A percentile compares a stretch with the other conserved stretches of the same genome.
Conservation (phyloP, 2,113 vertebrate genomes). For the Semicossyphus pulcher region DNA sequence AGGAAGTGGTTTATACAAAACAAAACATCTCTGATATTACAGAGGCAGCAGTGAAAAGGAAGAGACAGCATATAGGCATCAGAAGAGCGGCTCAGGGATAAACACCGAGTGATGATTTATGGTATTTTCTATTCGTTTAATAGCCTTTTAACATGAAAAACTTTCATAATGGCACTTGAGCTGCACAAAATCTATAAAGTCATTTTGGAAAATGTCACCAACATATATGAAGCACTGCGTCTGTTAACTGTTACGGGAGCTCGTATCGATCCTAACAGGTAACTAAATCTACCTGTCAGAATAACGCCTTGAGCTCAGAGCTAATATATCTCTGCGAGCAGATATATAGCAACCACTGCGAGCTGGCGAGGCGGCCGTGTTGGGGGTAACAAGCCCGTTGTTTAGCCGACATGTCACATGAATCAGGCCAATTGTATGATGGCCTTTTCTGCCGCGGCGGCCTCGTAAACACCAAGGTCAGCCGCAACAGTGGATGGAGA, state of each 20-base stretch:
- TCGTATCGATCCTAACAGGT: slow-evolving; percentile 73
- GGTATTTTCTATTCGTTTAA: slow-evolving; percentile 10
- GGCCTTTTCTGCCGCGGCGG: slow-evolving; percentile 55
- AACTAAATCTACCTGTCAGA: slow-evolving; percentile 77
- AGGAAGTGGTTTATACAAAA: slow-evolving; percentile 15
- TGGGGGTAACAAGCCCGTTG: slow-evolving; percentile 66
- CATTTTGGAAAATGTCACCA: slow-evolving; percentile 68
- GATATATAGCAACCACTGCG: slow-evolving; percentile 45
- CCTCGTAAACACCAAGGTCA: slow-evolving; percentile 79
- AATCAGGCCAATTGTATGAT: slow-evolving; percentile 71
- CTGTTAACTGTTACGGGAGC: slow-evolving; percentile 49
- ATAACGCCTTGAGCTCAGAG: slow-evolving; percentile 45
- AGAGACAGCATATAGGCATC: slow-evolving; percentile 11
- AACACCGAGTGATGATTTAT: slow-evolving; percentile 31
- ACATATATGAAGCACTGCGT: slow-evolving; percentile 20
- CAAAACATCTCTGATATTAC: neutral
- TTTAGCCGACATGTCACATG: slow-evolving; percentile 76
- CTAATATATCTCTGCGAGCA: slow-evolving; percentile 53
- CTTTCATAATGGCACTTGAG: slow-evolving; percentile 24
- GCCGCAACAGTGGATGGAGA: slow-evolving; percentile 63
- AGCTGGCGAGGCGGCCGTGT: slow-evolving; percentile 29
- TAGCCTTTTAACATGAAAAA: slow-evolving; percentile 49
- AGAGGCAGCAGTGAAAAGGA: neutral
- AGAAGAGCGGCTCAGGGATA: neutral
- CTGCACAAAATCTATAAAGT: slow-evolving; percentile 66